Evolutionary conservation across 2,113 vertebrate species (phyloP).

Genomic region (Lota lota): DNA sequence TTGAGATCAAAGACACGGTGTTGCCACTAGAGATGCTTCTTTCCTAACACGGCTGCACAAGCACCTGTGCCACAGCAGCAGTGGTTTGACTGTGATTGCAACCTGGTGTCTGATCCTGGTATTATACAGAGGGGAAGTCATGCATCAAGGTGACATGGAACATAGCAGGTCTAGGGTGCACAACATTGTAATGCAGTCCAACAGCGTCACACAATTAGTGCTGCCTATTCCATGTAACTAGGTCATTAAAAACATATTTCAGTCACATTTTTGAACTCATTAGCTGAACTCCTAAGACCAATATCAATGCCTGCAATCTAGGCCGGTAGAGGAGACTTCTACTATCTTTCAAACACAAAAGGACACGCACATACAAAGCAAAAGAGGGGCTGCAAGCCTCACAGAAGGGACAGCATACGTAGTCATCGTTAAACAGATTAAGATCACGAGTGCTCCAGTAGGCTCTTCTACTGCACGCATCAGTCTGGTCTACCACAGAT

Average conservation of each 20-base stretch:
- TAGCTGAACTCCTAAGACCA: neutral
- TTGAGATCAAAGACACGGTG: neutral
- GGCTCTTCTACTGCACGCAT: constrained; percentile 16
- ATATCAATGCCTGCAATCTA: neutral
- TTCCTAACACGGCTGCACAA: neutral
- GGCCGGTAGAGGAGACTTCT: neutral
- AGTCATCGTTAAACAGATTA: constrained; percentile 38
- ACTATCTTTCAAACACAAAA: neutral
- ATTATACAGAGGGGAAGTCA: neutral
- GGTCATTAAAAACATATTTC: constrained; percentile 28
- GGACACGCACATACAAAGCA: neutral
- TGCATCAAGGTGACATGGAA: constrained; percentile 36
- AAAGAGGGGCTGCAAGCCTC: neutral
- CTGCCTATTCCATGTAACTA: constrained; percentile 17
- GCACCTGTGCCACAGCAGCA: neutral
- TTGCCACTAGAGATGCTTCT: neutral
- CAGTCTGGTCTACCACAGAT: constrained; percentile 18
- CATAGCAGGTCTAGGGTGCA: neutral
- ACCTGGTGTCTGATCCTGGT: neutral
- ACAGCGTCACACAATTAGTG: neutral
- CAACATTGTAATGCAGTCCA: neutral
- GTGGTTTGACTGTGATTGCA: neutral
- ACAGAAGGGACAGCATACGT: constrained; percentile 5
- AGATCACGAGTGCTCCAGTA: constrained; percentile 20
- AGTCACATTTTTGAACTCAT: neutral